Percentiles rank a stretch among this genome's conserved stretches.
These are phyloP conservation scores for Linurgus olivaceus DNA, from an alignment of 2,797 vertebrate genomes.

Conservation along the genomic window DNA sequence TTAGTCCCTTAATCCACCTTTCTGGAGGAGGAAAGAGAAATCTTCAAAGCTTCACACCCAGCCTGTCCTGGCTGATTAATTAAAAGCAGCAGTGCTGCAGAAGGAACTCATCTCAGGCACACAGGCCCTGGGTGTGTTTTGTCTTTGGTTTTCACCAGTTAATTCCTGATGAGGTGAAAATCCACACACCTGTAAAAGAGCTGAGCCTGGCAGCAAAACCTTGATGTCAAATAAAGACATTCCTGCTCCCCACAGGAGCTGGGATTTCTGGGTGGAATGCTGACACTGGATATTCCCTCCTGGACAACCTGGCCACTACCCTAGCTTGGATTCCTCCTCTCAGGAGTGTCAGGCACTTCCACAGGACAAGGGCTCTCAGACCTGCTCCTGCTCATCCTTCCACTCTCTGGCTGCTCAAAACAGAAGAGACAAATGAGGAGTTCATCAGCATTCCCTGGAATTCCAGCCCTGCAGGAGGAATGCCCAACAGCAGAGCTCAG, in stretches of 20 bases:
- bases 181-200: not conserved
- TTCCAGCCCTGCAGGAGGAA: not conserved
- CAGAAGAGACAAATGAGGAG: not conserved
- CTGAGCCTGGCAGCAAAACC: not conserved
- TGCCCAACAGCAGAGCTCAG: not conserved
- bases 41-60: not conserved
- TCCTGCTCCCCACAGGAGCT: not conserved
- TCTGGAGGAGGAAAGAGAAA: not conserved
- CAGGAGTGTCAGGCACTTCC: not conserved
- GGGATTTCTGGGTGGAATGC: not conserved
- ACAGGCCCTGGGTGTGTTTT: not conserved
- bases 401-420: not conserved
- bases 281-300: not conserved
- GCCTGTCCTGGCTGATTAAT: not conserved
- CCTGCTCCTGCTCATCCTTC: not conserved
- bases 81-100: not conserved
- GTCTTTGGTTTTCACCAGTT: not conserved
- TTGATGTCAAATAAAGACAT: not conserved
- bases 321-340: not conserved
- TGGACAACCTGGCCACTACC: not conserved
- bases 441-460: not conserved
- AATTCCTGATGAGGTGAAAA: not conserved
- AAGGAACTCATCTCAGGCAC: not conserved
- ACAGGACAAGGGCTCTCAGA: not conserved
- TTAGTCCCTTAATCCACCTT: constrained; percentile 22